Evolutionary conservation across 2,888 invertebrate genomes (phyloP), one percentile per base, ranked within the genome.

Genomic region (Lasioglossum villosulum): DNA sequence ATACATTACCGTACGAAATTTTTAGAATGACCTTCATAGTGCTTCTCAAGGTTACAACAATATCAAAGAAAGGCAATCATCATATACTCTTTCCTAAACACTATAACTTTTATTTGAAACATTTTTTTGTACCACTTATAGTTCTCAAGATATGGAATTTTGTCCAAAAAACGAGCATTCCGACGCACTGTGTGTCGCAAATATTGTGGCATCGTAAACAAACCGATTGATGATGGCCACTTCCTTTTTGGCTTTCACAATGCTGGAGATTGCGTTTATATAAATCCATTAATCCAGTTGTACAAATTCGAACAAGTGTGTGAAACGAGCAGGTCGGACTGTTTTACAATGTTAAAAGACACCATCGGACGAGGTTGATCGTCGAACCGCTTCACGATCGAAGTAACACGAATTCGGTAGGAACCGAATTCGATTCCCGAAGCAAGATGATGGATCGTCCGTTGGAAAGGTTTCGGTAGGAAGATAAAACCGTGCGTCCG

Each of bases 371-470:
- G 6, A 14, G 59, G 1, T 14, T 16, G 14, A 30, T 5, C 27
- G 59, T 27, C 27, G 59, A 30, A 63, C 5, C 30, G 59, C 27
- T 63, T 30, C 59, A 30, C 14, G 59, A 30, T 63, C 6, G 59
- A 63, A 63, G 27, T 16, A 30, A 30, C 59, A 27, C 27, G 59
- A 16, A 63, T 63, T 63, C 59, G 59, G 23, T 52, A n/a, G 6
- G 16, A 6, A 27, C 59, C 27, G 23, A 48, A 14, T 63, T 63
- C 59, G 59, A 63, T 52, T 30, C 59, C 30, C 14, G 59, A 16
- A 14, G 59, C 59, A 27, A 63, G 59, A 63, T 63, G 66, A 66
- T 66, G 19, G 66, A 66, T 66, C 66, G 66, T 16, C 66, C 34
- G 34, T 66, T 66, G 34, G 34, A 34, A 66, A 34, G 34, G 23